A percentile compares a stretch with the other conserved stretches of the same genome.
These are phyloP conservation scores for Temnothorax rugatulus DNA, from an alignment of 2,888 invertebrate species.

Conservation along the genomic window DNA sequence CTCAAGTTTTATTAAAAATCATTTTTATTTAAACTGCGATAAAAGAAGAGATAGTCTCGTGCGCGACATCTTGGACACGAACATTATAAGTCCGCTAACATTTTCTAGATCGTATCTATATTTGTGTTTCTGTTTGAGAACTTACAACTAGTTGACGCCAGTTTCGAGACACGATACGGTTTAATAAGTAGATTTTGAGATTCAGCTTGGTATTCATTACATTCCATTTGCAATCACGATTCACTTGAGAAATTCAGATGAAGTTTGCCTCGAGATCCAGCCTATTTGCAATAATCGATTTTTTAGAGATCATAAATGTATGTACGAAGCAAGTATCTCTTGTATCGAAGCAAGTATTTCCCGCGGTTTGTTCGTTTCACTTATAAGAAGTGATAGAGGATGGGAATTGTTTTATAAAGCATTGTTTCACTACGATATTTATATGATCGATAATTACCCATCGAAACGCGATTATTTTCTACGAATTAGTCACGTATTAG, in stretches of 20 bases:
- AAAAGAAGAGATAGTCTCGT: background rate
- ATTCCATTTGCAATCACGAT: background rate
- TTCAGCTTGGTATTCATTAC: background rate
- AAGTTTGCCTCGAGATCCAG: background rate
- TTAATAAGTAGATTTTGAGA: background rate
- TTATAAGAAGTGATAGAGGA: background rate
- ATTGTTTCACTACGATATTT: background rate
- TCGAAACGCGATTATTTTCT: background rate
- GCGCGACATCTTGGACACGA: background rate
- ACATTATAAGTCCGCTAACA: background rate
- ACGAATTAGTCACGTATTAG: background rate
- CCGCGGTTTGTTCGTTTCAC: background rate
- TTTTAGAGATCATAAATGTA: background rate
- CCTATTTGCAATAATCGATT: background rate
- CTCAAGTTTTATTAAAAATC: conserved; percentile 30
- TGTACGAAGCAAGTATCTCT: background rate
- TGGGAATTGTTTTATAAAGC: background rate
- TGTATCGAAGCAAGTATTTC: background rate
- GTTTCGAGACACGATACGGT: background rate
- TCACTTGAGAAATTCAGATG: background rate
- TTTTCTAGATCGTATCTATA: background rate
- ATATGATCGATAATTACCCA: background rate
- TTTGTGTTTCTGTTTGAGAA: background rate
- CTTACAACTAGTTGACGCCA: background rate
- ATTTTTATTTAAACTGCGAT: background rate